A percentile compares a stretch with the other conserved stretches of the same genome.
Evolutionary conservation across 1,140 invertebrate species (phyloP).

Genomic region (Aphaenogaster floridana): DNA sequence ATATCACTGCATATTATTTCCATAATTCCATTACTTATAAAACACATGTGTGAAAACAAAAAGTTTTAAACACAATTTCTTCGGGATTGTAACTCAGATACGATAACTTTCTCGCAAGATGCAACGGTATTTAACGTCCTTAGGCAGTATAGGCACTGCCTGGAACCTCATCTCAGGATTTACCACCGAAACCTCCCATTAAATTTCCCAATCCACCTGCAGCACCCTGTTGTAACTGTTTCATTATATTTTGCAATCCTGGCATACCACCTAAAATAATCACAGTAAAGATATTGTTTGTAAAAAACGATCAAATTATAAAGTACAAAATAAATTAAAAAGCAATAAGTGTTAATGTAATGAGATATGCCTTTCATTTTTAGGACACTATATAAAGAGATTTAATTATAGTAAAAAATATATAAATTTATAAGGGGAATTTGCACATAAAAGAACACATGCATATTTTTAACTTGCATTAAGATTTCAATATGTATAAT

Average conservation of each 20-base stretch:
- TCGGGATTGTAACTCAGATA: conserved; percentile 21
- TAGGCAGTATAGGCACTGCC: conserved; percentile 49
- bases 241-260: conserved; percentile 99
- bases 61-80: conserved; percentile 32
- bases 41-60: conserved; percentile 30
- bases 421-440: not conserved
- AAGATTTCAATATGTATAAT: not conserved
- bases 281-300: not conserved
- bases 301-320: not conserved
- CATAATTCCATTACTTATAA: conserved; percentile 35
- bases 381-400: not conserved
- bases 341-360: not conserved
- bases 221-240: conserved; percentile 97
- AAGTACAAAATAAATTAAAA: conserved; percentile 18
- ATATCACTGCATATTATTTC: conserved; percentile 25
- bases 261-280: conserved; percentile 94
- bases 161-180: conserved; percentile 81
- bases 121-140: conserved; percentile 29
- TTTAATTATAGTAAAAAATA: not conserved
- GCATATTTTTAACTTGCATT: not conserved
- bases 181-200: conserved; percentile 91
- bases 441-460: not conserved
- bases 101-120: conserved; percentile 28
- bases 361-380: not conserved
- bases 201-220: conserved; percentile 92